Percentiles rank a stretch among this genome's conserved stretches.
These are phyloP conservation scores for Cataglyphis hispanica DNA, from an alignment of 1,140 invertebrate genomes.

Conservation along the genomic window DNA sequence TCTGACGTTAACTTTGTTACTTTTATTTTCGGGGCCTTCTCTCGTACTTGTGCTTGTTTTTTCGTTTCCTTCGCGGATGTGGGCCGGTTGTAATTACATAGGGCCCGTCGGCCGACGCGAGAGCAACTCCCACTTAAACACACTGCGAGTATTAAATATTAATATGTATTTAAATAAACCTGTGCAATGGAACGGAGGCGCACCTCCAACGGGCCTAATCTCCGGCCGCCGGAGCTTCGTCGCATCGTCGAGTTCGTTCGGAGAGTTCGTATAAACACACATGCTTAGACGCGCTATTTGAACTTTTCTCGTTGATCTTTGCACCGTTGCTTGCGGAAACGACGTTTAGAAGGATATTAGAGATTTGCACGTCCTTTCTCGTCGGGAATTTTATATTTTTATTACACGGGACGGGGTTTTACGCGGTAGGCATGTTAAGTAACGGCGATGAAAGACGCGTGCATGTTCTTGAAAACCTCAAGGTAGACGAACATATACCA, in stretches of 20 bases:
- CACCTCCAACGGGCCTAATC: slow-evolving; percentile 26
- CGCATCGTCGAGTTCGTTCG: background rate
- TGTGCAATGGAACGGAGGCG: slow-evolving; percentile 68
- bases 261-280: background rate
- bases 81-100: slow-evolving; percentile 80
- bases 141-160: slow-evolving; percentile 81
- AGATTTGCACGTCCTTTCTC: slow-evolving; percentile 4
- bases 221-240: background rate
- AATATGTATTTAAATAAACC: slow-evolving; percentile 83
- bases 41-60: slow-evolving; percentile 29
- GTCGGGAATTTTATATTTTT: background rate
- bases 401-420: background rate
- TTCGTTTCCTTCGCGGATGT: slow-evolving; percentile 68
- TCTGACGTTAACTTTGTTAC: slow-evolving; percentile 34
- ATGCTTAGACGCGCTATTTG: slow-evolving; percentile 13
- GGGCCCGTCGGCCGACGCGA: slow-evolving; percentile 69
- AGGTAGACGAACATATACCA: slow-evolving; percentile 18
- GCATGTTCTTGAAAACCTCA: slow-evolving; percentile 13
- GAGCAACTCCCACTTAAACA: slow-evolving; percentile 81
- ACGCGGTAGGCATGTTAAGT: slow-evolving; percentile 19
- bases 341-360: background rate
- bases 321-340: slow-evolving; percentile 16
- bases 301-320: background rate
- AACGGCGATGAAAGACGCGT: slow-evolving; percentile 33
- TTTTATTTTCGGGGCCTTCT: slow-evolving; percentile 54